A percentile compares a stretch with the other conserved stretches of the same genome.
These are phyloP conservation scores for Bufotes viridis DNA, from an alignment of 2,797 vertebrate genomes.

Conservation along the genomic window DNA sequence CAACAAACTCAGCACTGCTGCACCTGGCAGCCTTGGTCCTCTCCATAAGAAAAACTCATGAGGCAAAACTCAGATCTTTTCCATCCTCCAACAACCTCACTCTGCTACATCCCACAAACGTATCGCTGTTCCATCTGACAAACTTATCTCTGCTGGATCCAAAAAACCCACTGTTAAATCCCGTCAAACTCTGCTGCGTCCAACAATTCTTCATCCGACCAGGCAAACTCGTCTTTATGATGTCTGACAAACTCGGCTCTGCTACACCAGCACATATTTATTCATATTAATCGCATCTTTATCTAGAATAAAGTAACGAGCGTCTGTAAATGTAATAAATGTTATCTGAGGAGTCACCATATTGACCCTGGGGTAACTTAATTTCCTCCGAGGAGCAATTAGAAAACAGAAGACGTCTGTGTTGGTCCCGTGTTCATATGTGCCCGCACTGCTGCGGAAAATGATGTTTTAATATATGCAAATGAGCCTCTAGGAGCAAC, in stretches of 20 bases:
- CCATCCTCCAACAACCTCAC: neutral
- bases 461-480: too few relatives aligned
- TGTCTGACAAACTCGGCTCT: neutral
- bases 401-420: too few relatives aligned
- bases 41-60: neutral
- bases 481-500: too few relatives aligned
- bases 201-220: too few relatives aligned
- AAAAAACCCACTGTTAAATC: too few relatives aligned
- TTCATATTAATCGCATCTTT: neutral
- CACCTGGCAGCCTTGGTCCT: neutral
- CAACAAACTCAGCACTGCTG: neutral
- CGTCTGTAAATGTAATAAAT: neutral
- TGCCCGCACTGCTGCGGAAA: too few relatives aligned
- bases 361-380: conserved; percentile 36
- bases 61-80: neutral
- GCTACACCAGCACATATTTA: neutral
- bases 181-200: neutral
- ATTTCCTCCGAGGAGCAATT: too few relatives aligned
- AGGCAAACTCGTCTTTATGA: neutral
- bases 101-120: neutral
- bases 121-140: neutral
- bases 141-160: neutral
- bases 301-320: too few relatives aligned
- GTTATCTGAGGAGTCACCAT: conserved; percentile 1
- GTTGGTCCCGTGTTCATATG: too few relatives aligned